Evolutionary conservation across 2,888 invertebrate species (phyloP).

Genomic region (Carcina quercana): DNA sequence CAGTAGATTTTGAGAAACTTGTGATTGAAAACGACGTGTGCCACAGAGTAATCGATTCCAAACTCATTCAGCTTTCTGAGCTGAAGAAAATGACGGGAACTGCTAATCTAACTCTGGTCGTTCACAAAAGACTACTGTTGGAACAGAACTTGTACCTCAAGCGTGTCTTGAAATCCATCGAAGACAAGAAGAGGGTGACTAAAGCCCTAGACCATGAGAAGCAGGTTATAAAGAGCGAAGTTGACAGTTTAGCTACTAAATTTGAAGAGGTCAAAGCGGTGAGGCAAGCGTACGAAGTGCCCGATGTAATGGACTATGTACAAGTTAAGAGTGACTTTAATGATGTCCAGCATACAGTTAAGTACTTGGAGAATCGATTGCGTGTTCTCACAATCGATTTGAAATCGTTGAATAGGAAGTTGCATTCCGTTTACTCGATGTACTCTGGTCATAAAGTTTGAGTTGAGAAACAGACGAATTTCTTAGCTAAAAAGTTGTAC

Average conservation of each 20-base stretch:
- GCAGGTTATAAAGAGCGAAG: constrained; percentile 44
- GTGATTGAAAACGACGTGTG: constrained; percentile 75
- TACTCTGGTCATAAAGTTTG: too few species aligned
- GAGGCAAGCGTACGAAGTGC: constrained; percentile 60
- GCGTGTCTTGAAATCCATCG: constrained; percentile 50
- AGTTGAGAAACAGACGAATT: too few species aligned
- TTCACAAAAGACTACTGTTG: constrained; percentile 72
- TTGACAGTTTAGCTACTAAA: constrained; percentile 42
- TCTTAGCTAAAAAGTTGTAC: too few species aligned
- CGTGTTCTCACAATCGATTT: constrained; percentile 54
- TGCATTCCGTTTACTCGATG: too few species aligned
- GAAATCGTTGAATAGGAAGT: constrained; percentile 39
- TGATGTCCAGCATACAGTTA: constrained; percentile 54
- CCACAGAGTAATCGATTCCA: constrained; percentile 66
- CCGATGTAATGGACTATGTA: constrained; percentile 75
- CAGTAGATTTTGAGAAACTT: constrained; percentile 78
- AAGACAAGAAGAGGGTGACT: constrained; percentile 47
- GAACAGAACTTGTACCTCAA: constrained; percentile 61
- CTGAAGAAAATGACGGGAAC: constrained; percentile 75
- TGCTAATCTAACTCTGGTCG: constrained; percentile 70
- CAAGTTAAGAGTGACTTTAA: constrained; percentile 62
- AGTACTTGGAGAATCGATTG: constrained; percentile 42
- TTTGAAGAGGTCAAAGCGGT: constrained; percentile 50
- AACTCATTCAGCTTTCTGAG: constrained; percentile 64
- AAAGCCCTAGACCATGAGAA: constrained; percentile 54